A percentile compares a stretch with the other conserved stretches of the same genome.
Conservation (phyloP, 2,113 vertebrate genomes). For the pig (Sus scrofa) region T2T-Sscrofa CM000830.6:18588501-18589000, state of each 20-base stretch:
- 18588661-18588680: not conserved
- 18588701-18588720: too few species aligned
- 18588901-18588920: too few species aligned
- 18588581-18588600: constrained; percentile 43
- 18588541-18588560: constrained; percentile 53
- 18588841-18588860: too few species aligned
- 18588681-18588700: too few species aligned
- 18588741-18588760: too few species aligned
- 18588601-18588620: not conserved
- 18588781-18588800: too few species aligned
- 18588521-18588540: constrained; percentile 19
- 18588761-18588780: too few species aligned
- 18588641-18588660: not conserved
- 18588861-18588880: too few species aligned
- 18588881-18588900: too few species aligned
- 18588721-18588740: too few species aligned
- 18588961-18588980: constrained; percentile 37
- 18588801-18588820: too few species aligned
- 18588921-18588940: not conserved
- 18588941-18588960: constrained; percentile 6
- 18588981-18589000: not conserved
- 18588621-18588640: constrained; percentile 44
- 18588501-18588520: constrained; percentile 53
- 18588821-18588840: too few species aligned
- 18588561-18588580: constrained; percentile 35